A percentile compares a stretch with the other conserved stretches of the same genome.
Conservation (phyloP, 2,797 vertebrate genomes). For the Potorous gilbertii region DNA sequence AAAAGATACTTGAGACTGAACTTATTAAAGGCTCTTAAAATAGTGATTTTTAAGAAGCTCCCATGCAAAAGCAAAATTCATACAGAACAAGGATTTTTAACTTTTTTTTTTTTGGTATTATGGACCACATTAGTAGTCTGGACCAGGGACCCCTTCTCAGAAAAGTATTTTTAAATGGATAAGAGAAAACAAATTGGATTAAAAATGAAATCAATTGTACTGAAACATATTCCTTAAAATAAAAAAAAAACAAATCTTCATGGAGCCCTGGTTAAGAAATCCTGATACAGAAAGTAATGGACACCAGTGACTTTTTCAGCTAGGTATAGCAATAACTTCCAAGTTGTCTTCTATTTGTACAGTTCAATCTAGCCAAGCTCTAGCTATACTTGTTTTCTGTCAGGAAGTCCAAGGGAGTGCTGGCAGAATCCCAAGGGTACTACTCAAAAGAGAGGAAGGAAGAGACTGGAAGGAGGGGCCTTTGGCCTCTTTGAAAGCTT, state of each 20-base stretch:
- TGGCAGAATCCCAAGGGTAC: not conserved
- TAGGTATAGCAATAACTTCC: not conserved
- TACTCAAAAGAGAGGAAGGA: slow-evolving; percentile 2
- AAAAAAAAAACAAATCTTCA: not conserved
- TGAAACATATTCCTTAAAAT: not conserved
- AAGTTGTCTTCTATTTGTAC: not conserved
- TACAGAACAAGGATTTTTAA: not conserved
- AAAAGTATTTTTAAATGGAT: not conserved
- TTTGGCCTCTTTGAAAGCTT: not conserved
- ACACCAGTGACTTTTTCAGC: not conserved
- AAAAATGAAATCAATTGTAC: not conserved
- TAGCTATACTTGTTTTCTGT: not conserved
- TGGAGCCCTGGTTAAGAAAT: not conserved
- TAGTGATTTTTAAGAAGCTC: not conserved
- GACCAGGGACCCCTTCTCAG: not conserved
- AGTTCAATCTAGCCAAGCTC: not conserved
- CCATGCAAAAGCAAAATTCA: slow-evolving; percentile 33
- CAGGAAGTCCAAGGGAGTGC: not conserved
- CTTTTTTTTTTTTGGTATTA: not conserved
- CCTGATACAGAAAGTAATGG: not conserved
- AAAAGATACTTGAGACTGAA: not conserved
- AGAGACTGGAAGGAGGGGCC: not conserved
- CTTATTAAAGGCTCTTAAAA: slow-evolving; percentile 13
- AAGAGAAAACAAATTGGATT: not conserved
- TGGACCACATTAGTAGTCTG: not conserved